Evolutionary conservation across 2,113 vertebrate species (phyloP).

Genomic region (Noctilio leporinus): DNA sequence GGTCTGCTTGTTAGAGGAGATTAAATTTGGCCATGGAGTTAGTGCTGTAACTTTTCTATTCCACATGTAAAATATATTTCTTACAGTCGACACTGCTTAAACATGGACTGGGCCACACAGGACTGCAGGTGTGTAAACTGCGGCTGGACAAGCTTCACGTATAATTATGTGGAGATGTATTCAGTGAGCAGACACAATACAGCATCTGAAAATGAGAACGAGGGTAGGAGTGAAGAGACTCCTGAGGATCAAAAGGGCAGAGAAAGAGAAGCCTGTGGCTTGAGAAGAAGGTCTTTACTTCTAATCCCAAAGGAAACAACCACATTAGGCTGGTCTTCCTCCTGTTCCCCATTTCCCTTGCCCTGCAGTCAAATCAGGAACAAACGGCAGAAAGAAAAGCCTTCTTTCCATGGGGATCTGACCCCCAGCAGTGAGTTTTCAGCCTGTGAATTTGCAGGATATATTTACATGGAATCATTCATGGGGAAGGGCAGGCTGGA

Average conservation of each 20-base stretch:
- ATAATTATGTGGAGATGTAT: background rate
- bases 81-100: background rate
- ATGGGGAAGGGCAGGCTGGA: constrained; percentile 51
- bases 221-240: background rate
- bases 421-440: constrained; percentile 30
- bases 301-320: background rate
- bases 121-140: background rate
- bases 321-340: background rate
- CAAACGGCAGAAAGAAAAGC: constrained; percentile 12
- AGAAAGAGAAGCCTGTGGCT: background rate
- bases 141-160: background rate
- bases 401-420: background rate
- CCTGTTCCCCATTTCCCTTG: background rate
- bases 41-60: background rate
- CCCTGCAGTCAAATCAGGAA: constrained; percentile 25
- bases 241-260: background rate
- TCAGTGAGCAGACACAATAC: background rate
- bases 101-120: background rate
- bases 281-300: background rate
- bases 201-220: background rate
- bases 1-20: background rate
- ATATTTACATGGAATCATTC: constrained; percentile 55
- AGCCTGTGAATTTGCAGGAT: constrained; percentile 54
- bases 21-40: background rate
- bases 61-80: background rate